Conservation (phyloP, 2,888 invertebrate genomes). For the Seladonia tumulorum region DNA sequence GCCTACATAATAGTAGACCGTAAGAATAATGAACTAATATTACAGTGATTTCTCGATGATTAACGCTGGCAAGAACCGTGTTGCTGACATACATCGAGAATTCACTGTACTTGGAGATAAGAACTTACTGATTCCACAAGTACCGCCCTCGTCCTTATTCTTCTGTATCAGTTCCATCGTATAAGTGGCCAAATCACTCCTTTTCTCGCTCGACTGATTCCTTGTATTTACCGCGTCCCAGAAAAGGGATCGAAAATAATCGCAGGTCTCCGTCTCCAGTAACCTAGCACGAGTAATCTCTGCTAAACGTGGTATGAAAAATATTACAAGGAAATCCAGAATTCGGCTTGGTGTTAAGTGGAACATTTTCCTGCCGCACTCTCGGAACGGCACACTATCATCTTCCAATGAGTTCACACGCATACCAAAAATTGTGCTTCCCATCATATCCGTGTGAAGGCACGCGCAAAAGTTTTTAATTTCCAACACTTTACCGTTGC, state of each 20-base stretch:
- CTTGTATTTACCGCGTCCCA: conserved; percentile 83
- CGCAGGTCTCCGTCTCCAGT: conserved; percentile 77
- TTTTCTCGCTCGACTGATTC: conserved; percentile 79
- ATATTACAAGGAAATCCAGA: conserved; percentile 81
- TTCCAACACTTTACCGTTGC: conserved; percentile 68
- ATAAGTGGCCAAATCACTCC: conserved; percentile 85
- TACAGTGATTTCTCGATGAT: too few relatives aligned
- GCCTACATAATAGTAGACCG: too few relatives aligned
- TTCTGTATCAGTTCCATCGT: conserved; percentile 82
- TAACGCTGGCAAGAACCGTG: too few relatives aligned
- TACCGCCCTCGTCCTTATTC: conserved; percentile 51
- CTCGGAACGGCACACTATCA: conserved; percentile 84
- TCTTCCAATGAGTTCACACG: conserved; percentile 84
- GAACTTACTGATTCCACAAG: conserved; percentile 62
- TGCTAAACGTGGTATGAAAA: conserved; percentile 83
- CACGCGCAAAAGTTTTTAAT: conserved; percentile 77
- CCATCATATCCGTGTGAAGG: conserved; percentile 84
- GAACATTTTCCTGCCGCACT: conserved; percentile 83
- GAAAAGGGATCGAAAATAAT: conserved; percentile 83
- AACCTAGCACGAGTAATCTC: conserved; percentile 80
- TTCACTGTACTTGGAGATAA: not conserved
- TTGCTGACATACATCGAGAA: too few relatives aligned
- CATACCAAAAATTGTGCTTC: conserved; percentile 85
- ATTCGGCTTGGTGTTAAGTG: conserved; percentile 78
- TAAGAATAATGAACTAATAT: not conserved